phyloP scores from a whole-genome alignment of 2,888 invertebrate genomes.

The Geophilus truncorum region DNA sequence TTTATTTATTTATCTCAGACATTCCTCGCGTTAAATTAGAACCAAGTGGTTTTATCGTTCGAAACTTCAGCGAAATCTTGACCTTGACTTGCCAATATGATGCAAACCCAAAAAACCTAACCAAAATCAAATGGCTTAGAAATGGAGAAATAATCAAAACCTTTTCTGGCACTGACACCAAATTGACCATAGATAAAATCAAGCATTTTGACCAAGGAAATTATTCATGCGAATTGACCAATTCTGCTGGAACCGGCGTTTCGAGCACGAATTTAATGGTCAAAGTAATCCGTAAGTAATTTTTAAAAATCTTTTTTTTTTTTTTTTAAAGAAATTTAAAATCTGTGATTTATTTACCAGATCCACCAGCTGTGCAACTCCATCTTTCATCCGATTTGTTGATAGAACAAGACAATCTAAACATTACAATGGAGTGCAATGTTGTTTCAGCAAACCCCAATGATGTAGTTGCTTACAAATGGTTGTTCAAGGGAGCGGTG shows the following conservation, averaged over 20 bases:
- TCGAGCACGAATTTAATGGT: neutral
- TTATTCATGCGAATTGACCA: neutral
- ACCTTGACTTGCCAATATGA: neutral
- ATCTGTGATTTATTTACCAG: neutral
- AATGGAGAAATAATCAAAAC: neutral
- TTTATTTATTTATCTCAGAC: neutral
- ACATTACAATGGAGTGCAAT: neutral
- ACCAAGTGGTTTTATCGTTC: neutral
- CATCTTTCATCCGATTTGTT: neutral
- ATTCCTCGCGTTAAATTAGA: neutral
- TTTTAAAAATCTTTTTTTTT: neutral
- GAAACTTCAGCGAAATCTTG: neutral
- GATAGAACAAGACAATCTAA: neutral
- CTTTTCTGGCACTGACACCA: neutral
- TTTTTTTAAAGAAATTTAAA: neutral
- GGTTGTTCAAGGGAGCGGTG: neutral
- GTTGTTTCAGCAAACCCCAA: neutral
- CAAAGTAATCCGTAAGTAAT: neutral
- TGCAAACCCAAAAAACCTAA: neutral
- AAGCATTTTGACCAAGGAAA: neutral
- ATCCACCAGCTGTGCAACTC: neutral
- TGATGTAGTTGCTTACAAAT: neutral
- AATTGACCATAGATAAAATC: neutral
- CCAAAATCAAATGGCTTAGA: neutral
- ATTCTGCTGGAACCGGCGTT: neutral